Base-by-base conservation (phyloP, 2,888 invertebrate genomes). In the Cacoxenus indagator region DNA sequence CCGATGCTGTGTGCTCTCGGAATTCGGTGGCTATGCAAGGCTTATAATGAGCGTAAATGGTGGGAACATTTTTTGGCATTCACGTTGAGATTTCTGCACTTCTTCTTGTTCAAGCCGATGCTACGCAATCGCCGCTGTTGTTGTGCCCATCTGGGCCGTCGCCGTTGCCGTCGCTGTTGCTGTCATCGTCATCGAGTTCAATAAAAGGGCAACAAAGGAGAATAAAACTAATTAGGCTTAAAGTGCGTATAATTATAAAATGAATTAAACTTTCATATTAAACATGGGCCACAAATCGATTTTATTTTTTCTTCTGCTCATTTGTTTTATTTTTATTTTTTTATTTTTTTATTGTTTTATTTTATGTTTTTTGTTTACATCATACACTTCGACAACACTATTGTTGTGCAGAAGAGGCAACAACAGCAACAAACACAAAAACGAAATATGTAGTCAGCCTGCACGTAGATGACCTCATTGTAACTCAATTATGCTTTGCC, bases 31-130 rank as follows among this genome's bases (percentile, higher is more conserved):
- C 81, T 75, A 51, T 62, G 64, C 70, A 77, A 78, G 77, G 77
- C 81, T 81, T 79, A 78, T 81, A 79, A 81, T 82, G 80, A 74
- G 76, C 80, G 64, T 80, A 83, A 83, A 84, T 81, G 83, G 83
- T 84, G 83, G 83, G 84, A 84, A 84, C 75, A 76, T 83, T 84
- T 84, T 75, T 81, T 80, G 73, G 62, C 68, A 67, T 62, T 62
- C 45, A 69, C 66, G n/a, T 57, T 45, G 37, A 43, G 37, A 65
- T 59, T 48, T 48, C 69, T 46, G 64, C 64, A 71, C 69, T 67
- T 67, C 65, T 68, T 65, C 61, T 48, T 22, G 4, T 54, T 54
- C 54, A 48, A 9, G 8, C 19, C n/a, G 14, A 17, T 19, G 4
- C n/a, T 48, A 17, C 5, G 48, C 48, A 48, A 5, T 37, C 11